Evolutionary conservation across 37 sponge, comb jelly and placozoan species (phyloP).

Genomic region (Oopsacas minuta): DNA sequence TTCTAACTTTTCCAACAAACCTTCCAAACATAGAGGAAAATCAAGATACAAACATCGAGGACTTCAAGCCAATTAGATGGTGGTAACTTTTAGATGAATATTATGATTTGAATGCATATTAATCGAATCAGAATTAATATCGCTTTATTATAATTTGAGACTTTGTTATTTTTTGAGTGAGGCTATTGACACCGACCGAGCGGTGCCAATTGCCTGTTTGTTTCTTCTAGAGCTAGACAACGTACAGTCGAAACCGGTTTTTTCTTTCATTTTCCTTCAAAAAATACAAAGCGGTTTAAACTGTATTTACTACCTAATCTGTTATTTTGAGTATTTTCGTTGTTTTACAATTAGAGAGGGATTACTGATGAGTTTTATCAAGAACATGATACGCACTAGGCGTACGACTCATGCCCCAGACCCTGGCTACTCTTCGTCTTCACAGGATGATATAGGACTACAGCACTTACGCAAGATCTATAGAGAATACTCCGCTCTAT

Average conservation of each 20-base stretch:
- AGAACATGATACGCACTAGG: background rate
- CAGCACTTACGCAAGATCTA: background rate
- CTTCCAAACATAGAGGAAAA: background rate
- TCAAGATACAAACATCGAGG: background rate
- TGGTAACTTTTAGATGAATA: background rate
- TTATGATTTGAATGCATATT: background rate
- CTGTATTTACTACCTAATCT: too few species aligned
- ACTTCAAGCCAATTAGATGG: background rate
- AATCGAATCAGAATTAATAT: constrained; percentile 3
- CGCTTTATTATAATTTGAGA: background rate
- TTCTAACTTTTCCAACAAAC: too few species aligned
- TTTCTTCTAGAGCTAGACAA: too few species aligned
- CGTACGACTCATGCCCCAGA: background rate
- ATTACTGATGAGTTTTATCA: background rate
- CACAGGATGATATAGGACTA: background rate
- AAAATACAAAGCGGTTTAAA: too few species aligned
- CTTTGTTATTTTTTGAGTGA: too few species aligned
- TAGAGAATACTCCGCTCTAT: background rate
- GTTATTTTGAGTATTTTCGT: background rate
- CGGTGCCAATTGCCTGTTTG: too few species aligned
- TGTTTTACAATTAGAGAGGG: background rate
- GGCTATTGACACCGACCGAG: too few species aligned
- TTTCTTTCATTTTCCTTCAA: background rate
- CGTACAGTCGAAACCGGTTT: too few species aligned
- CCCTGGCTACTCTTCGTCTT: background rate